A percentile compares a stretch with the other conserved stretches of the same genome.
Evolutionary conservation across 2,113 vertebrate species (phyloP).

Genomic region (Pristiophorus japonicus): DNA sequence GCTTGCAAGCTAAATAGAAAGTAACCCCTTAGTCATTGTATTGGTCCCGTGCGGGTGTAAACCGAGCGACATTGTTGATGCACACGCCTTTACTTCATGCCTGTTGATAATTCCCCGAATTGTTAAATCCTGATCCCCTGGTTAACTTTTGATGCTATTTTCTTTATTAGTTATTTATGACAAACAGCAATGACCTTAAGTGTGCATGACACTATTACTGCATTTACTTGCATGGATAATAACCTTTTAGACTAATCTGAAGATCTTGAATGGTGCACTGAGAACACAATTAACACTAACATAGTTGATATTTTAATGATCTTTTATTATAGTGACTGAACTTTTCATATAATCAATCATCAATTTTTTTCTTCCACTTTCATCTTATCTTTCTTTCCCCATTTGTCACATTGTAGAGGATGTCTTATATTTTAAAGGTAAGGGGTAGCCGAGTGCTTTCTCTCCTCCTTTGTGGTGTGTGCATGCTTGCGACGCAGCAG

Average conservation of each 20-base stretch:
- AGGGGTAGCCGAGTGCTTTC: constrained; percentile 69
- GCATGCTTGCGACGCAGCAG: constrained; percentile 53
- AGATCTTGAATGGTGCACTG: not conserved
- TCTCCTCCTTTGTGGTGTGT: constrained; percentile 48
- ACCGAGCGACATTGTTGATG: constrained; percentile 33
- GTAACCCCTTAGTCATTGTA: not conserved
- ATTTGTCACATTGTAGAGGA: constrained; percentile 86
- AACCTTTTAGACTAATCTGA: constrained; percentile 50
- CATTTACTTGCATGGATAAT: constrained; percentile 54
- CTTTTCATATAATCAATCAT: constrained; percentile 38
- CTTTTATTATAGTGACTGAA: constrained; percentile 33
- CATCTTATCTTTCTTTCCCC: constrained; percentile 81
- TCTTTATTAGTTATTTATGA: not conserved
- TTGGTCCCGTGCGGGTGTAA: not conserved
- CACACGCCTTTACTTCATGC: constrained; percentile 51
- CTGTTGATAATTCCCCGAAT: constrained; percentile 38
- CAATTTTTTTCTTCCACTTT: constrained; percentile 65
- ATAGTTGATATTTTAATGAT: constrained; percentile 10
- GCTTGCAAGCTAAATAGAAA: not conserved
- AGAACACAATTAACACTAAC: constrained; percentile 4
- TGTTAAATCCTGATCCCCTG: not conserved
- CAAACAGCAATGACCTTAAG: constrained; percentile 36
- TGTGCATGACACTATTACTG: constrained; percentile 53
- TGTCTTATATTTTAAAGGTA: constrained; percentile 99
- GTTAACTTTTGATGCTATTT: not conserved